These are phyloP conservation scores for Dendrocincla fuliginosa DNA, from an alignment of 2,797 vertebrate species.

Conservation along the genomic window DNA sequence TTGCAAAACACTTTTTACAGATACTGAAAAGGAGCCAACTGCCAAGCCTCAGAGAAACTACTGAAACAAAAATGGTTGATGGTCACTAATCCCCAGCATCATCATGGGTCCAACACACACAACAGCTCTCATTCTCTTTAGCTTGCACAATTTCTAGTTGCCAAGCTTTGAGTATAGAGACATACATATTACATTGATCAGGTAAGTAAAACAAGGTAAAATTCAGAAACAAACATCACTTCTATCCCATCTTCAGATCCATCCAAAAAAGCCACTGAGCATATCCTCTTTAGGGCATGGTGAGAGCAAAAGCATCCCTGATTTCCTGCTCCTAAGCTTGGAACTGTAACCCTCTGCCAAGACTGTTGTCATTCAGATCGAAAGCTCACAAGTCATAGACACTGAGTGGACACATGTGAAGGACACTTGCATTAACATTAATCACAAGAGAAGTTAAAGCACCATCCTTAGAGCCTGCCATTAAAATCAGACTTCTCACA, in stretches of 20 bases:
- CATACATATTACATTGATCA: not conserved
- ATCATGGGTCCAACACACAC: accelerated
- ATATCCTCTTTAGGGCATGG: not conserved
- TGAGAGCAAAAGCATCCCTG: not conserved
- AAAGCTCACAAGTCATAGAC: not conserved
- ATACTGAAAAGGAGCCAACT: not conserved
- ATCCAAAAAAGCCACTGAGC: not conserved
- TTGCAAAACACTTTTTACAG: not conserved
- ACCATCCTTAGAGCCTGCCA: not conserved
- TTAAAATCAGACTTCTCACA: not conserved
- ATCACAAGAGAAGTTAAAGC: not conserved
- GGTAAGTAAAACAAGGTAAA: not conserved
- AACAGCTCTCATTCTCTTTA: not conserved
- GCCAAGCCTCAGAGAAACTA: not conserved
- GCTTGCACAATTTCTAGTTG: not conserved
- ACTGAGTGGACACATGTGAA: not conserved
- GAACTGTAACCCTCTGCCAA: not conserved
- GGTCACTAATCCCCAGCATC: not conserved
- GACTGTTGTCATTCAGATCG: not conserved
- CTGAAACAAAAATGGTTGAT: not conserved
- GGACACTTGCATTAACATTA: not conserved
- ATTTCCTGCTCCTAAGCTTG: not conserved
- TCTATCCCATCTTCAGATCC: not conserved
- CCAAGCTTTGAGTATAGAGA: not conserved
- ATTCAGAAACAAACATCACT: not conserved